Base-by-base conservation (phyloP, 1,140 invertebrate species). In the Yoshiicerus persimilis region DNA sequence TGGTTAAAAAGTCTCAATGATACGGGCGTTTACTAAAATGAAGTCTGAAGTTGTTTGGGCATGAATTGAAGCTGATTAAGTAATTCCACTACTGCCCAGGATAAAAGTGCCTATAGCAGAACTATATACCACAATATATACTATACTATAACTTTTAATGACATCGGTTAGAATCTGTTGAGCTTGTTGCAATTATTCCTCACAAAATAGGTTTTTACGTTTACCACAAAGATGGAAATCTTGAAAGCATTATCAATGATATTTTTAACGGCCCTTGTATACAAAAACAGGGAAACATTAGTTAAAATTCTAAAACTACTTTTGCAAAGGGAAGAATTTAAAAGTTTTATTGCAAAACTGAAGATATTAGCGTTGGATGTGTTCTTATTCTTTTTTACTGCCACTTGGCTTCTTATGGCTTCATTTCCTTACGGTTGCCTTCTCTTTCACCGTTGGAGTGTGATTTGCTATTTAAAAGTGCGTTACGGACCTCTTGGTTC, bases 401-500 rank as follows among this genome's bases (percentile, higher is more conserved):
- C 56, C 0, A 6, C 11, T 34, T 89, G 89, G 89, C 38, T 89
- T 23, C 23, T 86, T 5, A 0, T 47, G 11, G 25, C 84, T 13
- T 87, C 80, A n/a, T 23, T 86, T 62, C 75, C 87, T 10, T 88
- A 89, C 47, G 87, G 89, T 20, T 36, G n/a, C 38, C 36, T 86
- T 25, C 30, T 89, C 2, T 36, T 84, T 23, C 86, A 41, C 16
- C 47, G 87, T 38, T 86, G 39, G 23, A n/a, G 23, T 9, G 34
- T 88, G 4, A 23, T 47, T 30, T 30, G 75, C n/a, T 90, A 90
- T 36, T 20, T 89, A 9, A 77, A 86, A 83, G 6, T 89, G 0
- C n/a, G 41, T 13, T 89, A 84, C n/a, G 90, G 90, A 16, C 27
- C 23, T 56, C 80, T 90, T 16, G 84, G 87, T 2, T 39, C 77